phyloP scores from a whole-genome alignment of 1,140 invertebrate genomes.

The Anoplophora glabripennis region DNA sequence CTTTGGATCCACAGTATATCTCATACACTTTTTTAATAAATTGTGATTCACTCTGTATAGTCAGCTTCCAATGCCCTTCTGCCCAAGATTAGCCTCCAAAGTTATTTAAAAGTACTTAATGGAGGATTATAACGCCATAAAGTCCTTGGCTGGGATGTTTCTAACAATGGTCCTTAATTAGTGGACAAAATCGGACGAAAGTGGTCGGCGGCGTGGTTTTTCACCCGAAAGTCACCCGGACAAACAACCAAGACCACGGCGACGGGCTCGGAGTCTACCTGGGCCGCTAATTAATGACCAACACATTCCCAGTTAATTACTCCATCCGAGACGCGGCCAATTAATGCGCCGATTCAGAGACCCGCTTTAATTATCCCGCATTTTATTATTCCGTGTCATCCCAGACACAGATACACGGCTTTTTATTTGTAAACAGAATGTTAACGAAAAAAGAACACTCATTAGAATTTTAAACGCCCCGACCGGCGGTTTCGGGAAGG shows the following conservation, averaged over 20 bases:
- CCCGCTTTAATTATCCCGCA: slow-evolving; percentile 40
- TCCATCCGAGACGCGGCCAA: slow-evolving; percentile 38
- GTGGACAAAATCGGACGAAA: not conserved
- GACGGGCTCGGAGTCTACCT: slow-evolving; percentile 23
- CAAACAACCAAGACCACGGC: not conserved
- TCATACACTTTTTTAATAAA: no score
- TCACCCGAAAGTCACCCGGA: slow-evolving; percentile 1
- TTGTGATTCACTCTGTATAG: no score
- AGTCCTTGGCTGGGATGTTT: no score
- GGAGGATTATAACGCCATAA: no score
- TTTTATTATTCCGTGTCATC: slow-evolving; percentile 38
- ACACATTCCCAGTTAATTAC: slow-evolving; percentile 45
- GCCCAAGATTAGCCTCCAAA: no score
- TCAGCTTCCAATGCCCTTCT: no score
- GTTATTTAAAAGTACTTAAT: no score
- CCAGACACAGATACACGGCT: slow-evolving; percentile 19
- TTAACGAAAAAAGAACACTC: slow-evolving; percentile 23
- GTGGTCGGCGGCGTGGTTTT: not conserved
- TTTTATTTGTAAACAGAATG: slow-evolving; percentile 42
- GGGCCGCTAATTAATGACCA: slow-evolving; percentile 42
- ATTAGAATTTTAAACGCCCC: no score
- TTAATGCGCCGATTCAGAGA: slow-evolving; percentile 40
- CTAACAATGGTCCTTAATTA: no score
- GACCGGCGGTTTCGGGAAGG: no score
- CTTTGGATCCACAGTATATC: no score